These are phyloP conservation scores for Sorex fumeus DNA, from an alignment of 2,113 vertebrate genomes.

Conservation along the genomic window DNA sequence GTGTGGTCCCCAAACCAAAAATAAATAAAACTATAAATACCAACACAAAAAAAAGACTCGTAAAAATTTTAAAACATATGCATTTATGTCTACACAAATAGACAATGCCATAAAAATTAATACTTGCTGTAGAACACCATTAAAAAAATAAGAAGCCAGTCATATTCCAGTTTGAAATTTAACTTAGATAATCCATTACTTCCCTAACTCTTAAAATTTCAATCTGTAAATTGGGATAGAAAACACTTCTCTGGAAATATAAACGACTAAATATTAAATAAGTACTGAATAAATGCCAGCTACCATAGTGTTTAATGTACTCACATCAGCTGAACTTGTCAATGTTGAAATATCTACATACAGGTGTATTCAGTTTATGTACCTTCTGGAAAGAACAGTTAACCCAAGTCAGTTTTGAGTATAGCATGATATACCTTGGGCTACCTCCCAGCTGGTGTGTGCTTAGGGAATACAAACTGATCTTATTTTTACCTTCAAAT, in stretches of 20 bases:
- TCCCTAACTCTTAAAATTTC: background rate
- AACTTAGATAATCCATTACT: slow-evolving; percentile 34
- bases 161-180: background rate
- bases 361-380: slow-evolving; percentile 10
- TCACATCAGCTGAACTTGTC: background rate
- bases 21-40: too few relatives aligned
- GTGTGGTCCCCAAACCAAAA: too few relatives aligned
- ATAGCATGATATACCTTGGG: slow-evolving; percentile 30
- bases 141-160: background rate
- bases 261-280: slow-evolving; percentile 19
- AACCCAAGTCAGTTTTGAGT: background rate
- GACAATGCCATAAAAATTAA: background rate
- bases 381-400: slow-evolving; percentile 19
- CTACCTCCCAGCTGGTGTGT: slow-evolving; percentile 71
- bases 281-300: slow-evolving; percentile 18
- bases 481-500: slow-evolving; percentile 75
- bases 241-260: background rate
- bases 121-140: background rate
- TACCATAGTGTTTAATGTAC: background rate
- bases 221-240: background rate
- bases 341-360: slow-evolving; percentile 44
- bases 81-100: slow-evolving; percentile 14
- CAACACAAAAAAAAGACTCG: slow-evolving; percentile 4
- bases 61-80: slow-evolving; percentile 9
- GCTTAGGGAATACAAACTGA: slow-evolving; percentile 73